These are phyloP conservation scores for Lapara coniferarum DNA, from an alignment of 2,888 invertebrate genomes.

Conservation along the genomic window DNA sequence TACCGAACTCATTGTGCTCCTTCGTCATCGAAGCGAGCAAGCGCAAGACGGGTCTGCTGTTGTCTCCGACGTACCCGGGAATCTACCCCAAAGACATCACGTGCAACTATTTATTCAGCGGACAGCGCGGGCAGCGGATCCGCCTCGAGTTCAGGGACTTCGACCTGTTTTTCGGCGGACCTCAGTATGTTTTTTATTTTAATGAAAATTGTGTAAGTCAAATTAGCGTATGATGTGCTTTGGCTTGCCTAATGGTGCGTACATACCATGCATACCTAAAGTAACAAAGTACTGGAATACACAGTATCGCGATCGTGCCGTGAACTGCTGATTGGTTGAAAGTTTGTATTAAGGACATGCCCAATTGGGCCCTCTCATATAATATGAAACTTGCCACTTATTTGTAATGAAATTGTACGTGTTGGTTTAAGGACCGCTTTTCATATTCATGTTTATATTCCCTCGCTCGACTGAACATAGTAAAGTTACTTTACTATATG, in stretches of 20 bases:
- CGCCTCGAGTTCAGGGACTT: constrained; percentile 98
- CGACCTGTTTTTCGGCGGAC: constrained; percentile 98
- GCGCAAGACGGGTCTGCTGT: constrained; percentile 91
- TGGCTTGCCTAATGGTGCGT: too few species aligned
- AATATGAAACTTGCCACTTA: too few species aligned
- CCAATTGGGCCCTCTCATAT: too few species aligned
- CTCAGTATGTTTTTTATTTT: constrained; percentile 90
- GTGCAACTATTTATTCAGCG: constrained; percentile 97
- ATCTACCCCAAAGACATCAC: constrained; percentile 98
- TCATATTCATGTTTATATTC: too few species aligned
- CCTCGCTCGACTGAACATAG: too few species aligned
- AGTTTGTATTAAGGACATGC: too few species aligned
- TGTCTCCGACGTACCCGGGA: constrained; percentile 99
- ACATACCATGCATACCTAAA: too few species aligned
- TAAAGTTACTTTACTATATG: constrained; percentile 56
- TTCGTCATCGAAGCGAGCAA: constrained; percentile 91
- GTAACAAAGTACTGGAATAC: too few species aligned
- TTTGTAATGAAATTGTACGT: too few species aligned
- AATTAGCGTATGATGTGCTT: not conserved
- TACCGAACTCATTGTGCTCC: constrained; percentile 93
- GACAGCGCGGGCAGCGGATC: constrained; percentile 94
- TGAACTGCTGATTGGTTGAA: too few species aligned
- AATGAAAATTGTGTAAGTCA: not conserved
- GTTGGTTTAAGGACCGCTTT: too few species aligned
- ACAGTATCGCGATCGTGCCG: too few species aligned